These are phyloP conservation scores for Lasaia peninsularis DNA, from an alignment of 1,140 invertebrate species.

Conservation along the genomic window DNA sequence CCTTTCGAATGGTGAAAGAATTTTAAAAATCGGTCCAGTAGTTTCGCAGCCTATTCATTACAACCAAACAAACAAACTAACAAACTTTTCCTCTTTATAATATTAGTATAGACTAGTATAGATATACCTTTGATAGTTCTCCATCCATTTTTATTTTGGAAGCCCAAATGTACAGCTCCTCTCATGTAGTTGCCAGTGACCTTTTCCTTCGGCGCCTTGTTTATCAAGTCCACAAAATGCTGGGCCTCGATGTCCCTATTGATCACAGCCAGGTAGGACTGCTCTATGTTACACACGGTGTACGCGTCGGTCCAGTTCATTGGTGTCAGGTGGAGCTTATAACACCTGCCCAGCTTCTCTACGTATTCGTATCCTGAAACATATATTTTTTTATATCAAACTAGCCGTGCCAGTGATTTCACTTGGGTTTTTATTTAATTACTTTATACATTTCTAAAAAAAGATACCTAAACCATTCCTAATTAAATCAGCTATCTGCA, in stretches of 20 bases:
- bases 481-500: too few relatives aligned
- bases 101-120: too few relatives aligned
- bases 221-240: constrained; percentile 35
- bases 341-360: constrained; percentile 45
- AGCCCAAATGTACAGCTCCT: constrained; percentile 50
- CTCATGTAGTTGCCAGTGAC: constrained; percentile 34
- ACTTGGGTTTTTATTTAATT: too few relatives aligned
- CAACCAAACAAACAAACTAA: too few relatives aligned
- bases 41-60: too few relatives aligned
- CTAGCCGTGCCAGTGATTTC: too few relatives aligned
- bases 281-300: constrained; percentile 49
- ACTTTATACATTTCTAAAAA: too few relatives aligned
- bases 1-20: too few relatives aligned
- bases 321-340: constrained; percentile 59
- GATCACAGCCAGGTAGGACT: constrained; percentile 59
- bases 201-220: constrained; percentile 32
- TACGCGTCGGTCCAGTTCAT: constrained; percentile 61
- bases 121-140: constrained; percentile 46
- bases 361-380: constrained; percentile 49
- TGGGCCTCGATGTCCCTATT: constrained; percentile 54
- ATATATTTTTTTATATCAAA: too few relatives aligned
- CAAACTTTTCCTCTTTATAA: too few relatives aligned
- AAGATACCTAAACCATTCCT: too few relatives aligned
- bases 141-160: constrained; percentile 45
- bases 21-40: too few relatives aligned